Evolutionary conservation across 2,888 invertebrate species (phyloP), one percentile per base, ranked within the genome.

Genomic region (Rhagium mordax): DNA sequence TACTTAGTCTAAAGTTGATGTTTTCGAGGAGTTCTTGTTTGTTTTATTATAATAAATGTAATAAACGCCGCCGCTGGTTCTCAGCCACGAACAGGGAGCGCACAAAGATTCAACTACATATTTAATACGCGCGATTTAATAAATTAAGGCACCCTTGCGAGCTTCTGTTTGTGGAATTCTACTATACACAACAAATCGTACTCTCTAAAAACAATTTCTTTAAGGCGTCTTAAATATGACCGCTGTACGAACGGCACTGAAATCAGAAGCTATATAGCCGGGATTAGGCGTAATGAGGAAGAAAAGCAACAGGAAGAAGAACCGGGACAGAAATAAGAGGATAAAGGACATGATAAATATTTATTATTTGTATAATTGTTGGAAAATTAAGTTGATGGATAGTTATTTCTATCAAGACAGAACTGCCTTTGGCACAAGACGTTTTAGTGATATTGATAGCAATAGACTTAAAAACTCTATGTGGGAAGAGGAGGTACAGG

Each of bases 321-420:
- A 84, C 78, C 85, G 81, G 84, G 82, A 86, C 82, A 83, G 83
- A 85, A 85, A 80, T 85, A 86, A 85, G 84, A 84, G 85, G 85
- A 85, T 85, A 83, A 85, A 76, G 76, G 84, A 81, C 81, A 84
- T 82, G 85, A 86, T 86, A 85, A 86, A 86, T 85, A 86, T 86
- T 86, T 85, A 85, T 85, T 85, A 85, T 86, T 86, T 85, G 83
- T 85, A 84, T 85, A 84, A 85, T 85, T 85, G 83, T 84, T 64
- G 62, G 66, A 79, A 74, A 62, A 51, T 76, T 51, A 70, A 61
- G 80, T 79, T 81, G 81, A 81, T 82, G 81, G 81, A 82, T 74
- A 76, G 71, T 64, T 51, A 51, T 24, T 33, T 48, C 48, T 48
- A 24, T 62, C 24, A 18, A 33, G 33, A n/a, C 5, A n/a, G 55